phyloP scores from a whole-genome alignment of 2,797 vertebrate species.

The Macropodus opercularis region DNA sequence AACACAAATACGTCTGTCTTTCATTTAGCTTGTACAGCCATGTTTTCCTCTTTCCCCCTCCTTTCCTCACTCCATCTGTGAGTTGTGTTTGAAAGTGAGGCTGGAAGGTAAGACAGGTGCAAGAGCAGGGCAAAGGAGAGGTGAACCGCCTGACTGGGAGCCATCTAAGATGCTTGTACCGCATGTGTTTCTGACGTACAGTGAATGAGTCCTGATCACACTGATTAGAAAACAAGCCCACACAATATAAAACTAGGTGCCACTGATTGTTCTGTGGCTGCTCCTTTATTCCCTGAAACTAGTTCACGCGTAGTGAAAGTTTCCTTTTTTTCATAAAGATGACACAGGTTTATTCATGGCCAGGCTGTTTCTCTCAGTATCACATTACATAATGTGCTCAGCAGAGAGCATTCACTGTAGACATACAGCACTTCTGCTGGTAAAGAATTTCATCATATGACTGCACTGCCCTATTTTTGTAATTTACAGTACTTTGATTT shows the following conservation, averaged over 20 bases:
- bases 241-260: neutral
- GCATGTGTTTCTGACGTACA: slow-evolving; percentile 3
- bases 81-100: slow-evolving; percentile 45
- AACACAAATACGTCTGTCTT: slow-evolving; percentile 72
- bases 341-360: neutral
- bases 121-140: slow-evolving; percentile 21
- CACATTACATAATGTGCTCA: slow-evolving; percentile 11
- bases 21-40: slow-evolving; percentile 65
- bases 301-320: slow-evolving; percentile 15
- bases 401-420: neutral
- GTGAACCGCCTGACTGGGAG: slow-evolving; percentile 47
- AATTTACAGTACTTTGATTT: slow-evolving; percentile 4
- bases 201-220: neutral
- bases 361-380: slow-evolving; percentile 11
- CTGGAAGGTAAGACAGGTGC: slow-evolving; percentile 59
- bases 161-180: slow-evolving; percentile 8
- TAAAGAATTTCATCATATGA: neutral
- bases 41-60: slow-evolving; percentile 42
- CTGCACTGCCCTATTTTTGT: slow-evolving; percentile 2
- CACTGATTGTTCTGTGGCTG: neutral
- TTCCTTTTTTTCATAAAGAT: slow-evolving; percentile 12
- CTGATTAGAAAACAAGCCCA: slow-evolving; percentile 1
- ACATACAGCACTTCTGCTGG: slow-evolving; percentile 3
- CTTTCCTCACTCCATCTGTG: slow-evolving; percentile 31
- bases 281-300: neutral